Base-by-base conservation (phyloP, 2,888 invertebrate species). In the Cantharis rustica region DNA sequence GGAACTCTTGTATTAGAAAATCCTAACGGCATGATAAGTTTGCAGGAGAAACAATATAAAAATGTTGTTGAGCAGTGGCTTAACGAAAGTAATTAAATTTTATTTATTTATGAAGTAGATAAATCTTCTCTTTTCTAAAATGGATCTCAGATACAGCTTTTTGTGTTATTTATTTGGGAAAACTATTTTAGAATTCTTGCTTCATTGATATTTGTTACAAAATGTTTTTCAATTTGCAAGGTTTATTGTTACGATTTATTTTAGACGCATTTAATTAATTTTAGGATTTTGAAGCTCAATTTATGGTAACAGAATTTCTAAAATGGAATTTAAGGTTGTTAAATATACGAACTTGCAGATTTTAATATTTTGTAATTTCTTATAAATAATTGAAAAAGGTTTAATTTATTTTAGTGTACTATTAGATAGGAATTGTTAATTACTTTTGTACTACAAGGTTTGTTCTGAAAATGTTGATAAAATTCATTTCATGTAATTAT, bases 1-100 rank as follows among this genome's bases (percentile, higher is more conserved):
- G 90, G 89, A 9, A 92, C 93, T 0, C 80, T 94, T 23, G 89
- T 94, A 75, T 84, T 93, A 78, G 94, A 95, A 87, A 95, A 95
- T 88, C 94, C 94, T 1, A 81, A 87, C 68, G 93, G 92, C 27
- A 71, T 77, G 66, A 3, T 20, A 16, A 68, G 70, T 16, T 63
- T 75, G n/a, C 17, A 47, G 10, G 69, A 75, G 11, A 64, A 47
- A 26, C 68, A 75, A 31, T 68, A 69, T 27, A 27, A 64, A 69
- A 63, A 26, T 10, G 11, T 75, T 16, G 68, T 72, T 69, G 17
- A 64, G 10, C 16, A 69, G 26, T 75, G 72, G 75, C 10, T 69
- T 64, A 47, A 68, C 0, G 15, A 2, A 68, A 71, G 26, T 20
- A 64, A 68, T 16, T 68, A 61, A 23, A 61, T 62, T 31, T n/a